Base-by-base conservation (phyloP, 2,113 vertebrate species). In the Athene cunicularia region DNA sequence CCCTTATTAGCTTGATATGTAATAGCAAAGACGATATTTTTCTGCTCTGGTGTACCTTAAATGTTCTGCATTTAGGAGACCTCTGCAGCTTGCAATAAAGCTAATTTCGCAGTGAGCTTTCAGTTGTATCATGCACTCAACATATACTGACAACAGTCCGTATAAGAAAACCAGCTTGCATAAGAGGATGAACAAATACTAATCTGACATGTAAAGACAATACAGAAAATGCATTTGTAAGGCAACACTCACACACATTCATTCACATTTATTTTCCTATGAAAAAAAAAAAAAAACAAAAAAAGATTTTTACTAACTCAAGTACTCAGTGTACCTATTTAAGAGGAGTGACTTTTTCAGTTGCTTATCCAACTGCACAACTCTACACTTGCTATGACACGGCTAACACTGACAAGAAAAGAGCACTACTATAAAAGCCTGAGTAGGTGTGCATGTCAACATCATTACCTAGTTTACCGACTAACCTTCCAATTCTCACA, bases 401-500 rank as follows among this genome's bases (percentile, higher is more conserved):
- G 35, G 50, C 43, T 80, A 73, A 81, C 20, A 53, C 32, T 81
- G 39, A 89, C 30, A 53, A 63, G 59, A 59, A 92, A 83, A 70
- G 12, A 39, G 27, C 10, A 67, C 12, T 55, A 12, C 45, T 84
- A 59, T 45, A 85, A 94, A 90, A 73, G 67, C 41, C 11, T 24
- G 26, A 64, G 88, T 14, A 83, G 58, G 5, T 55, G 50, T 41
- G 82, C 81, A 63, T 97, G 91, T 96, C 79, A 96, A 97, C 98
- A 98, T 47, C 90, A 97, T 77, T 96, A 98, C 89, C 95, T 98
- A 86, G 96, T 97, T 98, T 94, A 97, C 93, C 97, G 98, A 95
- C 80, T 84, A 80, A 87, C 26, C 55, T 58, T 97, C 63, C 94
- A 88, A 96, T 96, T 97, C 95, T 97, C 93, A 94, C 85, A 92